Evolutionary conservation across 2,113 vertebrate species (phyloP), one percentile per base, ranked within the genome.

Genomic region (Sporophila hypoxantha): DNA sequence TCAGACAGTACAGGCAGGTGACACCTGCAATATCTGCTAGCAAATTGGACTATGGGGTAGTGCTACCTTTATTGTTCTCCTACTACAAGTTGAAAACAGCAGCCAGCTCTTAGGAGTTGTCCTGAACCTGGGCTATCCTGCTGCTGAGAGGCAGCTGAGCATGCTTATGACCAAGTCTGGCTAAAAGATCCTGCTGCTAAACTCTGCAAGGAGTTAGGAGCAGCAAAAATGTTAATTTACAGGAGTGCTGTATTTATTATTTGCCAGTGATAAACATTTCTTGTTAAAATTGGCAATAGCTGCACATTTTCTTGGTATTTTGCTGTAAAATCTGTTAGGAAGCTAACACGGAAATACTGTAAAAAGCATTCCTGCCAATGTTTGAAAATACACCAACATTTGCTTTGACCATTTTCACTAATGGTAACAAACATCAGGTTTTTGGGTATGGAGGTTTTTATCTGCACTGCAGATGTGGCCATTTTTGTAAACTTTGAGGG

Each of bases 1-100:
- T 91, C 91, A 92, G 79, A 84, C n/a, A 23, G 47, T 82, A 66
- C 64, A 92, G 87, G 75, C 36, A 78, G 88, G 74, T 69, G 85
- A 90, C 90, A 93, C 69, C 29, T 65, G 79, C 59, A 74, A 21
- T 39, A 74, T 34, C 41, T 88, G 49, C 62, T 68, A 41, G 53
- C 60, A 79, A 78, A 85, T 16, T 76, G 75, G 78, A 21, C 74
- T 27, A 5, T 12, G 17, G 47, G n/a, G 14, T 41, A 69, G 59
- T 0, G 0, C 55, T 78, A 16, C 49, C 36, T 78, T 66, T 66
- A 20, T 52, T 67, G 14, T 46, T 82, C 36, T 88, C 44, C 74
- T 68, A 14, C 26, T 25, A 15, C 17, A 44, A 46, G 41, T 44
- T 70, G 77, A 70, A 88, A 87, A 83, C 53, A 85, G 77, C 75